These are phyloP conservation scores for Pseudorasbora parva DNA, from an alignment of 2,113 vertebrate genomes.

Conservation along the genomic window DNA sequence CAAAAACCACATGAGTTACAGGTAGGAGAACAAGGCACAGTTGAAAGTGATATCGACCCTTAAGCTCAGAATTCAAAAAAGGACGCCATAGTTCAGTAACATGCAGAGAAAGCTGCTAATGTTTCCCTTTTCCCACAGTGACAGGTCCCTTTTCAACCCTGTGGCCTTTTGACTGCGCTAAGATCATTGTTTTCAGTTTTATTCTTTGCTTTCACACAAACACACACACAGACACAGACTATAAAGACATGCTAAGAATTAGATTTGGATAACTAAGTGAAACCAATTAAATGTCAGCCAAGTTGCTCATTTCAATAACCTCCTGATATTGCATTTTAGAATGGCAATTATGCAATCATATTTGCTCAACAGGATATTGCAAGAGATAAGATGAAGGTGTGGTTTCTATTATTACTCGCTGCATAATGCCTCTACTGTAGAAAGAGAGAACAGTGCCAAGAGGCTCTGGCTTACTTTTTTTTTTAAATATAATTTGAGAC, in stretches of 20 bases:
- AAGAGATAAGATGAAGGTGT: slow-evolving; percentile 60
- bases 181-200: not conserved
- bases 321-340: slow-evolving; percentile 68
- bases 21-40: not conserved
- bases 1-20: slow-evolving; percentile 26
- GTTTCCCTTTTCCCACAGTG: slow-evolving; percentile 11
- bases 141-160: not conserved
- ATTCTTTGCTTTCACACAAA: not conserved
- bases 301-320: slow-evolving; percentile 56
- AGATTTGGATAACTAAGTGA: slow-evolving; percentile 56
- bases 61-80: slow-evolving; percentile 19
- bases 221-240: slow-evolving; percentile 39
- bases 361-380: slow-evolving; percentile 71
- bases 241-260: slow-evolving; percentile 53
- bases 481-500: not conserved
- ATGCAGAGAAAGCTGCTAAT: slow-evolving; percentile 15
- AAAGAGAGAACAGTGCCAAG: not conserved
- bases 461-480: slow-evolving; percentile 13
- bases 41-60: slow-evolving; percentile 24
- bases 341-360: slow-evolving; percentile 68
- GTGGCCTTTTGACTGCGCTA: not conserved
- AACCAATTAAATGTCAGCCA: slow-evolving; percentile 66
- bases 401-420: slow-evolving; percentile 64
- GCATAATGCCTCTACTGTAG: slow-evolving; percentile 36
- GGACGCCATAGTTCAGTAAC: not conserved